Percentiles rank a stretch among this genome's conserved stretches.
phyloP scores from a whole-genome alignment of 2,888 invertebrate genomes.

The Torymus texanus region DNA sequence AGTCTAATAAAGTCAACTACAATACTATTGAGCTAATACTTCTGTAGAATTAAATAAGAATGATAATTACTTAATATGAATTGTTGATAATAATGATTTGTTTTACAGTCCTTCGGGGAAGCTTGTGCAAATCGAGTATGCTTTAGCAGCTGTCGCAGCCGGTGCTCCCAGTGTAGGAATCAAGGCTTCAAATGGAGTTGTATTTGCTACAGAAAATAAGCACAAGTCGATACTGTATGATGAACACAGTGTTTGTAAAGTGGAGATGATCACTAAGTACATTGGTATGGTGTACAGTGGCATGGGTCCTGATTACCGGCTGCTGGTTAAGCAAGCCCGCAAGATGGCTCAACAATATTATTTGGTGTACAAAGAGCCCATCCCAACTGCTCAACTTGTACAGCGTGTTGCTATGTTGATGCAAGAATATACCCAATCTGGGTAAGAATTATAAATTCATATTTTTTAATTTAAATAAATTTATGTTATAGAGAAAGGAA shows the following conservation, averaged over 20 bases:
- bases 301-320: slow-evolving; percentile 93
- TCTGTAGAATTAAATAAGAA: too few species aligned
- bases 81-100: slow-evolving; percentile 59
- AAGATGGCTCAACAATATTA: slow-evolving; percentile 97
- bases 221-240: slow-evolving; percentile 97
- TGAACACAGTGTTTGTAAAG: slow-evolving; percentile 97
- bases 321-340: slow-evolving; percentile 92
- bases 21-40: too few species aligned
- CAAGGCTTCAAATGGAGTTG: slow-evolving; percentile 98
- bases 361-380: slow-evolving; percentile 93
- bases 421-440: slow-evolving; percentile 99
- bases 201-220: slow-evolving; percentile 98
- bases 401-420: slow-evolving; percentile 97
- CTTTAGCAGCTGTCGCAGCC: slow-evolving; percentile 97
- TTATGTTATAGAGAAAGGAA: too few species aligned
- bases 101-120: slow-evolving; percentile 96
- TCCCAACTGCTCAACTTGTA: slow-evolving; percentile 97
- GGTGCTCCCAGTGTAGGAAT: slow-evolving; percentile 99
- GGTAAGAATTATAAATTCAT: slow-evolving; percentile 77
- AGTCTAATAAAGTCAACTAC: too few species aligned
- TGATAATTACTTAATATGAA: too few species aligned
- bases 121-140: slow-evolving; percentile 99
- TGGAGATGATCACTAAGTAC: slow-evolving; percentile 96
- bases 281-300: slow-evolving; percentile 99
- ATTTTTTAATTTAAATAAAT: slow-evolving; percentile 10